phyloP scores from a whole-genome alignment of 1,140 invertebrate species.

The Bicyclus anynana region DNA sequence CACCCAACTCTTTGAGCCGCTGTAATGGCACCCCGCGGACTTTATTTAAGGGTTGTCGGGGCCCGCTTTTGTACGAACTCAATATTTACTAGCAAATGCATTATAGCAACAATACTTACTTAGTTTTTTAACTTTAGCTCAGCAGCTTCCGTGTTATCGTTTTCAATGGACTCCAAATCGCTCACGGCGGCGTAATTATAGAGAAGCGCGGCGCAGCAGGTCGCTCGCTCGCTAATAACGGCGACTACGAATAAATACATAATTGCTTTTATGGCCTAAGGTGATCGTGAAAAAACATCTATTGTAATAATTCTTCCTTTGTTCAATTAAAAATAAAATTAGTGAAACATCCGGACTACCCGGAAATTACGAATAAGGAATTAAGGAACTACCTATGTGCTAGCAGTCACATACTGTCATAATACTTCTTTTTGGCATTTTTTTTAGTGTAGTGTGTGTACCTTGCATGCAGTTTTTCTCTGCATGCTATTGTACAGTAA shows the following conservation, averaged over 20 bases:
- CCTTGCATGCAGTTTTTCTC: too few relatives aligned
- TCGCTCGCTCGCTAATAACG: slow-evolving; percentile 47
- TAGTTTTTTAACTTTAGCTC: slow-evolving; percentile 71
- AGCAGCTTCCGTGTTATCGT: slow-evolving; percentile 75
- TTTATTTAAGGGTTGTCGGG: slow-evolving; percentile 69
- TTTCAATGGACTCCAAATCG: slow-evolving; percentile 70
- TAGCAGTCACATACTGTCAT: too few relatives aligned
- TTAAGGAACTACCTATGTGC: too few relatives aligned
- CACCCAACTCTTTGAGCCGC: slow-evolving; percentile 72
- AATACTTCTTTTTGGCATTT: too few relatives aligned
- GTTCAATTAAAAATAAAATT: slow-evolving; percentile 30
- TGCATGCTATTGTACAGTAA: too few relatives aligned
- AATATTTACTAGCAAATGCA: slow-evolving; percentile 76
- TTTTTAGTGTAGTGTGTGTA: too few relatives aligned
- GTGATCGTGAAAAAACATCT: slow-evolving; percentile 26
- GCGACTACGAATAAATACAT: slow-evolving; percentile 47
- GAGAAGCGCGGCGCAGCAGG: slow-evolving; percentile 63
- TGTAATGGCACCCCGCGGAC: slow-evolving; percentile 74
- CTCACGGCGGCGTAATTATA: slow-evolving; percentile 66
- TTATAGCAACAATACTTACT: slow-evolving; percentile 73
- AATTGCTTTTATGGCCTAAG: slow-evolving; percentile 55
- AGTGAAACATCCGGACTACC: slow-evolving; percentile 1
- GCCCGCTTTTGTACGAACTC: slow-evolving; percentile 63
- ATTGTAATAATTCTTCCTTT: slow-evolving; percentile 23
- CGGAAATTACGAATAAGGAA: neutral